A percentile compares a stretch with the other conserved stretches of the same genome.
Evolutionary conservation across 30 jellyfish, hydroid and myxozoan genomes (phyloP).

Genomic region (Chironex yamaguchii): DNA sequence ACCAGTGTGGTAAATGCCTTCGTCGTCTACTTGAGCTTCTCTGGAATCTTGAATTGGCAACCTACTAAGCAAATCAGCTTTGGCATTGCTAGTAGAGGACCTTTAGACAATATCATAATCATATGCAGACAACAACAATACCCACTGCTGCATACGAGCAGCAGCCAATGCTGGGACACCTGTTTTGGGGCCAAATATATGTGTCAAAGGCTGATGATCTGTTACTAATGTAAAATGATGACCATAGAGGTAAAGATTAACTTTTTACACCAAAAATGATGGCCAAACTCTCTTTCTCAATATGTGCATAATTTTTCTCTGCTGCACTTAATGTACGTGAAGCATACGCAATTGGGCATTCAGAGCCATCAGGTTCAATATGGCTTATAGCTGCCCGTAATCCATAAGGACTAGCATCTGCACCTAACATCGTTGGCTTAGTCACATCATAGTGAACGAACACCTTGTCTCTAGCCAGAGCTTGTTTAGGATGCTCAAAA

Average conservation of each 20-base stretch:
- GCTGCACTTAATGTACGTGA: conserved; percentile 41
- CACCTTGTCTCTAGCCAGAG: conserved; percentile 8
- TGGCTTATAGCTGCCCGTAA: conserved; percentile 67
- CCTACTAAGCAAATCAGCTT: too few species aligned
- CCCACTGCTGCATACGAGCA: neutral
- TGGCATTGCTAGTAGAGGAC: neutral
- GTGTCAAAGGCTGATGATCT: conserved; percentile 41
- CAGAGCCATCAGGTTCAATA: conserved; percentile 2
- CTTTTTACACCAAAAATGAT: conserved; percentile 14
- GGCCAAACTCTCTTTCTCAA: conserved; percentile 24
- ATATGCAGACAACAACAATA: neutral
- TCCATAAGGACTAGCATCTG: conserved; percentile 48
- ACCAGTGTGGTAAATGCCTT: too few species aligned
- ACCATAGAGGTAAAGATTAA: conserved; percentile 15
- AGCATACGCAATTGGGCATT: conserved; percentile 47
- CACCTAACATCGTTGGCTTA: conserved; percentile 21
- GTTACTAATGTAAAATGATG: conserved; percentile 4
- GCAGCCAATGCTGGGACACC: neutral
- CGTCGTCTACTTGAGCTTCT: too few species aligned
- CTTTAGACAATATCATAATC: neutral
- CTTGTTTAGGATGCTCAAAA: neutral
- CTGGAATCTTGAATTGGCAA: too few species aligned
- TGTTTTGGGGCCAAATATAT: neutral
- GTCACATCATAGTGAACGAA: conserved; percentile 51
- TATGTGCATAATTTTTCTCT: conserved; percentile 46